Evolutionary conservation across 2,797 vertebrate species (phyloP), one percentile per base, ranked within the genome.

Genomic region (Mormyrops boulengeri): DNA sequence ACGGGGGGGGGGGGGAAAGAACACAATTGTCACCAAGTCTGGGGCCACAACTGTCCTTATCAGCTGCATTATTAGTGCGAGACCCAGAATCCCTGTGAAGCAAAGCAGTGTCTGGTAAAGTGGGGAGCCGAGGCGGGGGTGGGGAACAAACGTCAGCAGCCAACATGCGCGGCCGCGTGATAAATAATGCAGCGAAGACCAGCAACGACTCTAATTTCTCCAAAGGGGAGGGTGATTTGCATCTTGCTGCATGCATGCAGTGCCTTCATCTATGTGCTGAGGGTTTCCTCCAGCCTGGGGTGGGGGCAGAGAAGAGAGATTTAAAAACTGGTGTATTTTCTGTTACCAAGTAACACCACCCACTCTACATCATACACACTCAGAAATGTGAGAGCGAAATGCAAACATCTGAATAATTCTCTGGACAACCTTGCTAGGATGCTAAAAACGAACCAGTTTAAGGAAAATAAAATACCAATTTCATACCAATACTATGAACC

Each of bases 131-230:
- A 38, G 66, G 26, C 3, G 3, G n/a, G 7, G 60, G 60, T 1
- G 52, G 11, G 12, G 0, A 2, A 17, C 30, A 6, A 38, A 73
- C 30, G 66, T 73, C 66, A 73, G 66, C 30, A 38, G 30, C 66
- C 66, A 30, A 38, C 66, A 34, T 17, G 17, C 17, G 53, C 52
- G 53, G 19, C 55, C 30, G 30, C 62, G 52, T 62, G 52, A 60
- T 87, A 87, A 87, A 87, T 87, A 87, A 38, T 30, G 86, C 86
- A 87, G 53, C 34, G 34, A 87, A 87, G 55, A 87, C 55, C 53
- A 53, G 55, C 19, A n/a, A 14, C n/a, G 19, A 34, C 53, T 38
- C 86, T 87, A 87, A 87, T 87, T 34, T 87, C 53, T 57, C 86
- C 52, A 17, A 87, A 17, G 34, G 53, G 85, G 85, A 86, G 49